A percentile compares a stretch with the other conserved stretches of the same genome.
These are phyloP conservation scores for Ferrisia virgata DNA, from an alignment of 2,888 invertebrate species.

Conservation along the genomic window DNA sequence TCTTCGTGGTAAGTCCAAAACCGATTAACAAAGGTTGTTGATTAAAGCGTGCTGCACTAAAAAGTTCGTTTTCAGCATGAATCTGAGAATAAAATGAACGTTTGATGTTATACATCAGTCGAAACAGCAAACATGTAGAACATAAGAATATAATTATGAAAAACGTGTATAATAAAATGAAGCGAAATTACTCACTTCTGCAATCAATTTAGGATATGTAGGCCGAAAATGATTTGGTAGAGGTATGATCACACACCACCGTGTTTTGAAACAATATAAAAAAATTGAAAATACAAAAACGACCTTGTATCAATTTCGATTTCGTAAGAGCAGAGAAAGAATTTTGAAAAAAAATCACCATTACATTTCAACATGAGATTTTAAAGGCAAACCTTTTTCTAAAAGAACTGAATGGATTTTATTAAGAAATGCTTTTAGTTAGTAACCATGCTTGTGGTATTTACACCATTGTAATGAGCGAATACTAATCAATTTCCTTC, in stretches of 20 bases:
- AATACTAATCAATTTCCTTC: background rate
- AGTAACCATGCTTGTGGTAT: background rate
- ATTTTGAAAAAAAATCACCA: background rate
- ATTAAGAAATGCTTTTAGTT: background rate
- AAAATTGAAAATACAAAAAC: background rate
- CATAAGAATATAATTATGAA: background rate
- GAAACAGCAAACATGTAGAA: background rate
- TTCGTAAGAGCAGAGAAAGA: background rate
- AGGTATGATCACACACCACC: background rate
- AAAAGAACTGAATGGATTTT: background rate
- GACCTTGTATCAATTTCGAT: background rate
- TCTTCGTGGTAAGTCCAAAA: background rate
- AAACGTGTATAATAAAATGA: background rate
- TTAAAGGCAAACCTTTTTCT: background rate
- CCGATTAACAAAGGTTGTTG: background rate
- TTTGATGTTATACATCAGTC: background rate
- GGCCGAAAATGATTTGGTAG: slow-evolving; percentile 12
- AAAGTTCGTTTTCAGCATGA: background rate
- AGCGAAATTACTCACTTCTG: background rate
- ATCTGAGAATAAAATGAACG: background rate
- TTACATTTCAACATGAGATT: background rate
- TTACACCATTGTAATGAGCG: background rate
- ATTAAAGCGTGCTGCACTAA: background rate
- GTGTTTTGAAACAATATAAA: background rate
- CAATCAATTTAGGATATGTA: background rate